Percentiles rank a stretch among this genome's conserved stretches.
Evolutionary conservation across 2,113 vertebrate genomes (phyloP).

Genomic region (Mastomys coucha): DNA sequence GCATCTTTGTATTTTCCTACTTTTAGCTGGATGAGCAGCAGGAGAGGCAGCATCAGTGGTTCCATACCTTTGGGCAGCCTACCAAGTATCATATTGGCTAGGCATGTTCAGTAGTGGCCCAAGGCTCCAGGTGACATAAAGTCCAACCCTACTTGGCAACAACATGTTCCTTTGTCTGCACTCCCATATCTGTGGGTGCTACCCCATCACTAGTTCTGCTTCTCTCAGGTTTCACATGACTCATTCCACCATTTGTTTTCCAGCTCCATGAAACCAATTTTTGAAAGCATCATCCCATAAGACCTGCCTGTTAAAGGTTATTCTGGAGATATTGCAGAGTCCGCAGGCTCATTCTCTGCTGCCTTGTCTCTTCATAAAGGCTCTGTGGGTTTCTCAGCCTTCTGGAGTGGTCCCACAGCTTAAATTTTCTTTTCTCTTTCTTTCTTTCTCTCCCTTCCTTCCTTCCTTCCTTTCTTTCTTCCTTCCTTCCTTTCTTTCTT

Average conservation of each 20-base stretch:
- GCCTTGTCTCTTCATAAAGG: background rate
- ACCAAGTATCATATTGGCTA: background rate
- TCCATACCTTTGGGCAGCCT: no score
- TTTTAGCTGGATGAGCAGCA: no score
- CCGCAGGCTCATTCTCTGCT: background rate
- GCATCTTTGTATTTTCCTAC: no score
- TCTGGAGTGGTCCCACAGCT: background rate
- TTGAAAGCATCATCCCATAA: background rate
- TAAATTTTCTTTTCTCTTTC: background rate
- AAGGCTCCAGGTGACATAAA: background rate
- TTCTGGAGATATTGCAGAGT: background rate
- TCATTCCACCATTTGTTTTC: background rate
- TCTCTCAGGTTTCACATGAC: background rate
- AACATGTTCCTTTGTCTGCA: background rate
- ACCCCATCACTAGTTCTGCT: background rate
- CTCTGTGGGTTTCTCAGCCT: background rate
- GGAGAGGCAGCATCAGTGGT: no score
- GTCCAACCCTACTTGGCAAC: background rate
- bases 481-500: no score
- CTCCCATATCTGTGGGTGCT: background rate
- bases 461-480: no score
- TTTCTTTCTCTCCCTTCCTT: no score
- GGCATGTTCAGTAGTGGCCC: background rate
- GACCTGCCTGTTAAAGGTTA: background rate
- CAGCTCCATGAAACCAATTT: background rate